A percentile compares a stretch with the other conserved stretches of the same genome.
These are phyloP conservation scores for Phenacoccus solenopsis DNA, from an alignment of 1,140 invertebrate species.

Conservation along the genomic window DNA sequence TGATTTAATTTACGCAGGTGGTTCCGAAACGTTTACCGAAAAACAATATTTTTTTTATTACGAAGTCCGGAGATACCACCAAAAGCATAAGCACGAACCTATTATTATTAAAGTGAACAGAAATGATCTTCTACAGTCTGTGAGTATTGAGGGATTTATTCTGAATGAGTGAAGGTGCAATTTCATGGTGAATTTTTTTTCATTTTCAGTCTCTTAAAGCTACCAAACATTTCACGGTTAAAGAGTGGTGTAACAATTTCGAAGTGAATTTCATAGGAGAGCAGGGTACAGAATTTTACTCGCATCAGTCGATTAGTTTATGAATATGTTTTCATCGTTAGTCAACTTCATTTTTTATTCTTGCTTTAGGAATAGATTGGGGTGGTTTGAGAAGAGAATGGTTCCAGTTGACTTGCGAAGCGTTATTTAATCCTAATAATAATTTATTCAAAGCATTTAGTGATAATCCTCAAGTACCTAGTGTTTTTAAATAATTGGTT, in stretches of 20 bases:
- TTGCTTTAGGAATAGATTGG: conserved; percentile 70
- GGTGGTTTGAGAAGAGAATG: conserved; percentile 83
- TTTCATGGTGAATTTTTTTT: background rate
- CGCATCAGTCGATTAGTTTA: conserved; percentile 9
- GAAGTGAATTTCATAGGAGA: conserved; percentile 84
- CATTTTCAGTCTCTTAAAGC: conserved; percentile 57
- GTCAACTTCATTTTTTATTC: conserved; percentile 17
- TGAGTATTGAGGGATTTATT: no score
- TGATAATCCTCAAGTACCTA: conserved; percentile 49
- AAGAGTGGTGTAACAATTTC: conserved; percentile 87
- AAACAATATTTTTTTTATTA: conserved; percentile 92
- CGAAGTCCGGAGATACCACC: conserved; percentile 74
- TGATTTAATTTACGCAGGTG: conserved; percentile 38
- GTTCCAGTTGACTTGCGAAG: conserved; percentile 78
- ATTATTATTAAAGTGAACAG: conserved; percentile 66
- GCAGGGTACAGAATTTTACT: conserved; percentile 48
- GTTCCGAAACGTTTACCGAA: conserved; percentile 89
- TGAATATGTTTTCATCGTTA: conserved; percentile 20
- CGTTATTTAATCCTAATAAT: conserved; percentile 71
- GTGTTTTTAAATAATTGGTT: background rate
- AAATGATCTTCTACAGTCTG: conserved; percentile 64
- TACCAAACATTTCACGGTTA: conserved; percentile 62
- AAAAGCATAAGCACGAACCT: conserved; percentile 72
- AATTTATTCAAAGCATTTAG: conserved; percentile 73
- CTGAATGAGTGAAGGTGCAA: no score